phyloP scores from a whole-genome alignment of 1,140 invertebrate genomes.

The Globodera ellingtonae region DNA sequence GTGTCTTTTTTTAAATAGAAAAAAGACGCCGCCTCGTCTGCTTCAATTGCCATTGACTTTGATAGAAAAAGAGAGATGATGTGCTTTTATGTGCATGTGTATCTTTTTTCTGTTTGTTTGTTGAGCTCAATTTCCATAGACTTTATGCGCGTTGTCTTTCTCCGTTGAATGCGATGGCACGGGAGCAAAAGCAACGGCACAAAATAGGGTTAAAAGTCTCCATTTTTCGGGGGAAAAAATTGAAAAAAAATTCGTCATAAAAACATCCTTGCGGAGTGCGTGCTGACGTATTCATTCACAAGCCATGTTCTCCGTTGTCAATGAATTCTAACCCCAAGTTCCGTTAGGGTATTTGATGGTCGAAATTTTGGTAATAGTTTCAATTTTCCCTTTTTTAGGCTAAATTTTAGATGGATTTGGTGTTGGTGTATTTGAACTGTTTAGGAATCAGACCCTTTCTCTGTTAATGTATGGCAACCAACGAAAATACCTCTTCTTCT shows the following conservation, averaged over 20 bases:
- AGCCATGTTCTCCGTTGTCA: background rate
- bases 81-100: too few relatives aligned
- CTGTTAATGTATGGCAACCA: background rate
- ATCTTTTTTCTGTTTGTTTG: background rate
- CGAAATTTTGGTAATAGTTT: too few relatives aligned
- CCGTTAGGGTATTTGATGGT: too few relatives aligned
- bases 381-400: background rate
- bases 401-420: background rate
- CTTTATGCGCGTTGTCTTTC: too few relatives aligned
- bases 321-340: too few relatives aligned
- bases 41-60: background rate
- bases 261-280: too few relatives aligned
- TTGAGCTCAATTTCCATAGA: background rate
- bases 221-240: too few relatives aligned
- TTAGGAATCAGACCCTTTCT: background rate
- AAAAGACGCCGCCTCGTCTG: background rate
- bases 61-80: background rate
- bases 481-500: background rate
- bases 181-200: too few relatives aligned
- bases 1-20: background rate
- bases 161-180: too few relatives aligned
- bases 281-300: too few relatives aligned
- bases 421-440: conserved; percentile 3
- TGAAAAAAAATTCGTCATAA: too few relatives aligned
- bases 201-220: too few relatives aligned